These are phyloP conservation scores for Calameuta pallipes DNA, from an alignment of 2,888 invertebrate genomes.

Conservation along the genomic window DNA sequence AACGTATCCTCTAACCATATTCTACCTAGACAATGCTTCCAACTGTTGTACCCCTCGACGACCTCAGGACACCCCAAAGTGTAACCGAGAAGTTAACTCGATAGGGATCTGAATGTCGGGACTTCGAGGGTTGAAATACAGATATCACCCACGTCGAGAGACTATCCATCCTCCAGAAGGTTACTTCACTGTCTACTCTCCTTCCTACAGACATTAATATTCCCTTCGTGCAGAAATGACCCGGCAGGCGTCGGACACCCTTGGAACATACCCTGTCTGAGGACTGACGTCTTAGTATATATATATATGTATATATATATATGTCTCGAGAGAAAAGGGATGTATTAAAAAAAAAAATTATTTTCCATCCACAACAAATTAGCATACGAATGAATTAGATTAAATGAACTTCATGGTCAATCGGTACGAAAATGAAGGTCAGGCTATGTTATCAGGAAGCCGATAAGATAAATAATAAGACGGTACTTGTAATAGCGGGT, in stretches of 20 bases:
- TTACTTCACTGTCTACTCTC: slow-evolving; percentile 25
- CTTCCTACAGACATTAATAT: slow-evolving; percentile 49
- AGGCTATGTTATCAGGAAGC: not conserved
- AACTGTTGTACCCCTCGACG: not conserved
- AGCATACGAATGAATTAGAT: not conserved
- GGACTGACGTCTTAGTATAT: not conserved
- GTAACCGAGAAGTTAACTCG: slow-evolving; percentile 53
- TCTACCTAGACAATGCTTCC: slow-evolving; percentile 1
- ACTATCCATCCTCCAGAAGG: slow-evolving; percentile 36
- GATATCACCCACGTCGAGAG: slow-evolving; percentile 57
- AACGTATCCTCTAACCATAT: not conserved
- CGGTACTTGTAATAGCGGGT: not conserved
- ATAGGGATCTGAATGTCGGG: slow-evolving; percentile 49
- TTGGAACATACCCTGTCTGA: not conserved
- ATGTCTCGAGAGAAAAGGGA: not conserved
- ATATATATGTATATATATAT: not conserved
- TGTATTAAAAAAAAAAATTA: not conserved
- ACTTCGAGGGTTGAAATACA: slow-evolving; percentile 48
- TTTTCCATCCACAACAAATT: not conserved
- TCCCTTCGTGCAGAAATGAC: slow-evolving; percentile 47
- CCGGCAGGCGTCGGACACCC: slow-evolving; percentile 2
- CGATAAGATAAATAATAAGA: not conserved
- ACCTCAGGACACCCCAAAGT: slow-evolving; percentile 17
- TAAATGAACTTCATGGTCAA: not conserved
- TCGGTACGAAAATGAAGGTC: not conserved